phyloP scores from a whole-genome alignment of 1,140 invertebrate genomes.

The Calosoma granatense region DNA sequence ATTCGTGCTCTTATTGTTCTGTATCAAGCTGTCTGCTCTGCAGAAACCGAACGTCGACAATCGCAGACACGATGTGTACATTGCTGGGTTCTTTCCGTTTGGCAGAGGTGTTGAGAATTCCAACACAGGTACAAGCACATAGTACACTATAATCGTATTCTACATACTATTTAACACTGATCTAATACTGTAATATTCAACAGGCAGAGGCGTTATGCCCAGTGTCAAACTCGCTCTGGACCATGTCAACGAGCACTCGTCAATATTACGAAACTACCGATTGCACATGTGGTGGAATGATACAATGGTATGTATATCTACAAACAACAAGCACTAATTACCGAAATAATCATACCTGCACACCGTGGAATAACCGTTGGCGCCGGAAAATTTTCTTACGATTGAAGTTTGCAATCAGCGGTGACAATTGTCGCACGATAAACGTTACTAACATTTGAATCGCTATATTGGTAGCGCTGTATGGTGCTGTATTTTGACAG shows the following conservation, averaged over 20 bases:
- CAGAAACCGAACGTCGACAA: slow-evolving; percentile 47
- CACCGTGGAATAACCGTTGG: slow-evolving; percentile 1
- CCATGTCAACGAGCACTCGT: slow-evolving; percentile 83
- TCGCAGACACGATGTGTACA: slow-evolving; percentile 65
- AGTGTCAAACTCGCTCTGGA: slow-evolving; percentile 84
- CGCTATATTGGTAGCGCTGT: too few relatives aligned
- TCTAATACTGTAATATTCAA: slow-evolving; percentile 18
- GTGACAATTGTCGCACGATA: too few relatives aligned
- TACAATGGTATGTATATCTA: slow-evolving; percentile 58
- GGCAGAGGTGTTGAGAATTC: slow-evolving; percentile 63
- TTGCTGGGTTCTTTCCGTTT: slow-evolving; percentile 86
- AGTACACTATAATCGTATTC: not conserved
- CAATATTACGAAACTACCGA: slow-evolving; percentile 72
- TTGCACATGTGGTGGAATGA: slow-evolving; percentile 93
- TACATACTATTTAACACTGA: not conserved
- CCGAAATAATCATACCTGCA: not conserved
- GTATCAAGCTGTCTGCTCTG: slow-evolving; percentile 11
- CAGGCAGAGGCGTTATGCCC: slow-evolving; percentile 84
- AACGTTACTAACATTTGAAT: too few relatives aligned
- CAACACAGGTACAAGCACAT: slow-evolving; percentile 42
- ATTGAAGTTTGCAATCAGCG: too few relatives aligned
- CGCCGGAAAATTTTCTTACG: too few relatives aligned
- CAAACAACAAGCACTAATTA: not conserved
- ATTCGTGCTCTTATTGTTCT: not conserved
- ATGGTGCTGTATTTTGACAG: too few relatives aligned